A percentile compares a stretch with the other conserved stretches of the same genome.
Evolutionary conservation across 2,888 invertebrate species (phyloP).

Genomic region (Sericinus montela): DNA sequence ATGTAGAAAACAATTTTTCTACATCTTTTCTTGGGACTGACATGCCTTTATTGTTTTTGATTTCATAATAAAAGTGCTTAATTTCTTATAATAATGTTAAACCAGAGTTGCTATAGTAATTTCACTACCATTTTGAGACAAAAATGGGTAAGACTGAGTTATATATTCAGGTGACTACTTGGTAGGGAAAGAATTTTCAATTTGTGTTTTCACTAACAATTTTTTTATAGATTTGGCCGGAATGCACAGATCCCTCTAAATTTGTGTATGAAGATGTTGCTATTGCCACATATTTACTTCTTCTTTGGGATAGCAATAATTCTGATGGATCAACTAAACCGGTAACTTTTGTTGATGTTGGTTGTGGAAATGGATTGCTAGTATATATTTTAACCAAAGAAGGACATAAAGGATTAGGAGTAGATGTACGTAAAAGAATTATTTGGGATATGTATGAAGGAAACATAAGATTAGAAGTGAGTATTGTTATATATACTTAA

Average conservation of each 20-base stretch:
- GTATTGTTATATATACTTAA: conserved; percentile 17
- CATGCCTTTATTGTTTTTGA: too few species aligned
- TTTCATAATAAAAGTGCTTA: too few species aligned
- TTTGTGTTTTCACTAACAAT: too few species aligned
- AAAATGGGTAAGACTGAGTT: too few species aligned
- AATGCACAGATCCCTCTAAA: conserved; percentile 95
- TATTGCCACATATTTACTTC: conserved; percentile 91
- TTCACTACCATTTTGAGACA: too few species aligned
- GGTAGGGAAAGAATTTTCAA: too few species aligned
- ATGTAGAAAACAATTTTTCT: too few species aligned
- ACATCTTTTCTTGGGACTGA: too few species aligned
- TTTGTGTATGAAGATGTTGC: conserved; percentile 98
- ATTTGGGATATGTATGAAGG: conserved; percentile 91
- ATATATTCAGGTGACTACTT: too few species aligned
- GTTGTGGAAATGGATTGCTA: conserved; percentile 98
- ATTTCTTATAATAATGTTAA: too few species aligned
- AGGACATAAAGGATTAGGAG: conserved; percentile 89
- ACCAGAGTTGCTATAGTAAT: too few species aligned
- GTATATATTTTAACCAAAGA: conserved; percentile 91
- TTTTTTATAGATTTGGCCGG: conserved; percentile 87
- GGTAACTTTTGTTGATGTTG: conserved; percentile 93
- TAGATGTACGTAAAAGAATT: conserved; percentile 90
- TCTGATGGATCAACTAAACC: conserved; percentile 44
- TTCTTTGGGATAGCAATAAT: conserved; percentile 85
- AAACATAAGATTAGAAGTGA: conserved; percentile 82